Evolutionary conservation across 2,113 vertebrate genomes (phyloP).

Genomic region (Glaucidium brasilianum): DNA sequence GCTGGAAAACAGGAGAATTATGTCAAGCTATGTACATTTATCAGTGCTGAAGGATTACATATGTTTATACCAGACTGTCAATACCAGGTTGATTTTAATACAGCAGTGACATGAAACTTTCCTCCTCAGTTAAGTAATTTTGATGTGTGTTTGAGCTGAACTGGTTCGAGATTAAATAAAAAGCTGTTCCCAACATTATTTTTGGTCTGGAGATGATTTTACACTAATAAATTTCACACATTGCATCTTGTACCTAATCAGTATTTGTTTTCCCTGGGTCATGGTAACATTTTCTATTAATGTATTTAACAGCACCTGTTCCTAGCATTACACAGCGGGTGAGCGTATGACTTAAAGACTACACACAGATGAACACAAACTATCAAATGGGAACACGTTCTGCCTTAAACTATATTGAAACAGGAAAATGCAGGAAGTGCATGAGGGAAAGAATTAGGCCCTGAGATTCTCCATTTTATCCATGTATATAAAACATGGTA

Average conservation of each 20-base stretch:
- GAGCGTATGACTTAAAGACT: background rate
- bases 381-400: background rate
- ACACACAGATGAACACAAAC: background rate
- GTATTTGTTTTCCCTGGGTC: background rate
- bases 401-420: background rate
- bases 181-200: background rate
- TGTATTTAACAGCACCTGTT: background rate
- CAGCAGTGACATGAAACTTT: background rate
- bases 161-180: background rate
- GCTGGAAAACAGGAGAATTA: background rate
- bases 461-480: background rate
- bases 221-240: background rate
- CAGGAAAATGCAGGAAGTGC: background rate
- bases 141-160: background rate
- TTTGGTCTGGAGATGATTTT: background rate
- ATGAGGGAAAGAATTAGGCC: background rate
- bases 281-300: background rate
- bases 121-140: background rate
- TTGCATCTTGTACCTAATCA: background rate
- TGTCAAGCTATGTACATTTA: background rate
- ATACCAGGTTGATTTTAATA: background rate
- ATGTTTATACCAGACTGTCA: background rate
- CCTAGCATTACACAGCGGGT: fast-evolving
- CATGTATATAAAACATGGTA: background rate
- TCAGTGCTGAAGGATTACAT: background rate